These are phyloP conservation scores for Tragelaphus scriptus DNA, from an alignment of 2,113 vertebrate species.

Conservation along the genomic window DNA sequence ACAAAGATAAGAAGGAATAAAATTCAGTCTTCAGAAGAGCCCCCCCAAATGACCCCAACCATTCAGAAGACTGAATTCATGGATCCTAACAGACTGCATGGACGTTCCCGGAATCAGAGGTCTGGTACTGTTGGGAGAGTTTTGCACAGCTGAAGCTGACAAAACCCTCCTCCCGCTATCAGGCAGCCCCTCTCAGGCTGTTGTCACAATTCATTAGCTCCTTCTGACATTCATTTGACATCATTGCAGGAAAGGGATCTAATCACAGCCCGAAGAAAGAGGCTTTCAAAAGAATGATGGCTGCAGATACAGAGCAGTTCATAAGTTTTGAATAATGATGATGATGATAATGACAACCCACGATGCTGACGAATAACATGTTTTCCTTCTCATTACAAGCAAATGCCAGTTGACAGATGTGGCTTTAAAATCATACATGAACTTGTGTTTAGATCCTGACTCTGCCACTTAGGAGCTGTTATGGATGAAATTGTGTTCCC, in stretches of 20 bases:
- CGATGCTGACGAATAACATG: neutral
- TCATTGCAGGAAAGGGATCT: slow-evolving; percentile 29
- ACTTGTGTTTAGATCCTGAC: neutral
- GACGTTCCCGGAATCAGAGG: neutral
- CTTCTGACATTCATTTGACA: slow-evolving; percentile 51
- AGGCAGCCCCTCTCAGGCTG: neutral
- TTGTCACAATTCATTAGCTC: slow-evolving; percentile 59
- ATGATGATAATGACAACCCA: neutral
- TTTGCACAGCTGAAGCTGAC: neutral
- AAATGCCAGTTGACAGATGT: neutral
- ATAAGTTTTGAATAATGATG: neutral
- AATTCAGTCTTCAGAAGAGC: neutral
- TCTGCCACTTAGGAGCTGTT: neutral
- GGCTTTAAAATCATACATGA: neutral
- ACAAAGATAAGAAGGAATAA: neutral
- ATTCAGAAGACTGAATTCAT: neutral
- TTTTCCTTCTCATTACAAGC: neutral
- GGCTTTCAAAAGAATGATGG: neutral
- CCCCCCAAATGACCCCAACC: neutral
- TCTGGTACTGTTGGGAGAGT: slow-evolving; percentile 23
- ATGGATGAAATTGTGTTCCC: neutral
- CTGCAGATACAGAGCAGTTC: neutral
- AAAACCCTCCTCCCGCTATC: neutral
- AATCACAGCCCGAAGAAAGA: neutral
- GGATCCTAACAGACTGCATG: neutral